Percentiles rank a stretch among this genome's conserved stretches.
phyloP scores from a whole-genome alignment of 1,140 invertebrate genomes.

The Tetramorium parvispinum region DNA sequence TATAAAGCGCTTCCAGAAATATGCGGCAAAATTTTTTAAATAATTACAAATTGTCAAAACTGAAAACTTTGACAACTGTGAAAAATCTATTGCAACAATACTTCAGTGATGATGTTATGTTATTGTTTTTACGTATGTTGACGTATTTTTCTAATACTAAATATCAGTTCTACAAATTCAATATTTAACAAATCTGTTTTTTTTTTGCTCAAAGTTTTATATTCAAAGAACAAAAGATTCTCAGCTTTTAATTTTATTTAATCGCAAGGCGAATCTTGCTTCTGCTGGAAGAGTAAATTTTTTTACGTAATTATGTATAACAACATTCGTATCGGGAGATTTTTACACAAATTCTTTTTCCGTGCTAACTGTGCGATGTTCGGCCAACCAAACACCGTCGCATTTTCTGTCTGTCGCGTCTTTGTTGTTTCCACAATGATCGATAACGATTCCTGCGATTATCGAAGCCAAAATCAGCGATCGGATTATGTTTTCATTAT shows the following conservation, averaged over 20 bases:
- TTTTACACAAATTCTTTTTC: slow-evolving; percentile 30
- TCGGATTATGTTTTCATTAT: neutral
- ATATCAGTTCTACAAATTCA: neutral
- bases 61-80: neutral
- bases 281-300: neutral
- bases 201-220: neutral
- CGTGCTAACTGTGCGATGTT: slow-evolving; percentile 52
- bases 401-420: neutral
- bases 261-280: neutral
- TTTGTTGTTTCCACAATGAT: neutral
- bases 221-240: neutral
- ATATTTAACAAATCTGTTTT: neutral
- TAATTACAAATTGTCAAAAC: too few species aligned
- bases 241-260: neutral
- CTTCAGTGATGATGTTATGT: neutral
- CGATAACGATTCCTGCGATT: neutral
- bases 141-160: neutral
- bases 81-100: neutral
- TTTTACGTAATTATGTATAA: neutral
- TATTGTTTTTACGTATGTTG: too few species aligned
- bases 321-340: neutral
- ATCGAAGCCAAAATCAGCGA: neutral
- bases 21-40: too few species aligned
- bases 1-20: too few species aligned
- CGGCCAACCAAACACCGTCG: slow-evolving; percentile 11